phyloP scores from a whole-genome alignment of 2,797 vertebrate species.

The Hoplostethus mediterraneus region DNA sequence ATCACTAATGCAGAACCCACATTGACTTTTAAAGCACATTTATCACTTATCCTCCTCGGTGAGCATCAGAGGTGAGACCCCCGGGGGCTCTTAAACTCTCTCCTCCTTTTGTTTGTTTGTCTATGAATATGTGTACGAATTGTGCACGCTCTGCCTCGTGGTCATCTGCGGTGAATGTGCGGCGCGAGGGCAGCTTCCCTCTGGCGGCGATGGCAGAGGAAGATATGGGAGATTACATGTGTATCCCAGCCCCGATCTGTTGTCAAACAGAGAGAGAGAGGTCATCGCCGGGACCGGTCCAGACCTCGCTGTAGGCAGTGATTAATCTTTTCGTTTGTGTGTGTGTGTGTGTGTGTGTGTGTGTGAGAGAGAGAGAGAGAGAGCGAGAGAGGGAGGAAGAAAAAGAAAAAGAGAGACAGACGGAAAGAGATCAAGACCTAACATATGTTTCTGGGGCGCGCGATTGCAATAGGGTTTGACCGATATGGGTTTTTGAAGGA shows the following conservation, averaged over 20 bases:
- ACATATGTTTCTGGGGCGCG: neutral
- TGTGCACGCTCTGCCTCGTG: no score
- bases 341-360: conserved; percentile 22
- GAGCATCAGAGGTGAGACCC: conserved; percentile 9
- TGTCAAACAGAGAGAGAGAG: conserved; percentile 56
- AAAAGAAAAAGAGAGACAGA: neutral
- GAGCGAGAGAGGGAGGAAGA: neutral
- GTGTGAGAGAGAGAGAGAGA: neutral
- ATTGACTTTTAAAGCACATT: conserved; percentile 51
- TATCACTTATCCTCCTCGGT: conserved; percentile 30
- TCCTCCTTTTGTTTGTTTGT: conserved; percentile 45
- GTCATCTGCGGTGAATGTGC: conserved; percentile 38
- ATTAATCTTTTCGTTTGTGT: conserved; percentile 58
- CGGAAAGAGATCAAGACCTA: neutral
- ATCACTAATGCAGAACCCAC: conserved; percentile 49
- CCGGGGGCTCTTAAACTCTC: conserved; percentile 16
- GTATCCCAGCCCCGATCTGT: conserved; percentile 72
- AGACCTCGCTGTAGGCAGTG: conserved; percentile 46
- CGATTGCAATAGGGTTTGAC: no score
- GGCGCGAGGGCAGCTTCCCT: conserved; percentile 27
- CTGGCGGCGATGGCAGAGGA: conserved; percentile 40
- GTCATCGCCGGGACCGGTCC: conserved; percentile 41
- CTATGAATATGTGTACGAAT: conserved; percentile 33
- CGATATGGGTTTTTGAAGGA: no score
- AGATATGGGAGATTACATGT: conserved; percentile 76